These are phyloP conservation scores for Copidosoma aretas DNA, from an alignment of 2,888 invertebrate genomes.

Conservation along the genomic window DNA sequence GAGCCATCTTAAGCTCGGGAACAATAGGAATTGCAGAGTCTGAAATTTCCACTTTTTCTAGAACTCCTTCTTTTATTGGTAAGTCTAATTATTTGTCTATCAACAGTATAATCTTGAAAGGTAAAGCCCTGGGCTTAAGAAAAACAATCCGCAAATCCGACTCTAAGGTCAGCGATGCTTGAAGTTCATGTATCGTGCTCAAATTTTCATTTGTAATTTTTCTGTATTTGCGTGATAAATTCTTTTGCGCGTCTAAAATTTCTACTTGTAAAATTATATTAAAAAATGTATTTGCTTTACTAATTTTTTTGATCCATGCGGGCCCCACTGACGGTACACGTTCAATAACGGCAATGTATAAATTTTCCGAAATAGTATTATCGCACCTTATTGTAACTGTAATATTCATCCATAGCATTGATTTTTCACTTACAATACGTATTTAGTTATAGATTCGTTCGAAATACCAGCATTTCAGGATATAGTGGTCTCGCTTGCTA, in stretches of 20 bases:
- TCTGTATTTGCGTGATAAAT: not conserved
- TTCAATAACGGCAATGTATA: not conserved
- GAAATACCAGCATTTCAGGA: too few species aligned
- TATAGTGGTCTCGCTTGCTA: not conserved
- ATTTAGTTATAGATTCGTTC: not conserved
- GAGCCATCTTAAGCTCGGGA: constrained; percentile 46
- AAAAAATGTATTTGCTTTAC: not conserved
- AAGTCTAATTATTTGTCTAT: constrained; percentile 30
- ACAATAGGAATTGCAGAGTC: constrained; percentile 53
- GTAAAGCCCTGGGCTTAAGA: constrained; percentile 41
- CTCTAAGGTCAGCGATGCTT: constrained; percentile 38
- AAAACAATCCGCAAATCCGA: constrained; percentile 32
- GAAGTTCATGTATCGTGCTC: constrained; percentile 25
- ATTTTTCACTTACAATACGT: not conserved
- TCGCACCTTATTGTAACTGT: not conserved
- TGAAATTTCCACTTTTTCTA: constrained; percentile 42
- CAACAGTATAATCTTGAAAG: constrained; percentile 33
- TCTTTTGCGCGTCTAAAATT: too few species aligned
- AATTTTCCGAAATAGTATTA: not conserved
- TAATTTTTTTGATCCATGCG: not conserved
- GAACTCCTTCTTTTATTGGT: constrained; percentile 39
- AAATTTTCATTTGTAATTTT: constrained; percentile 17
- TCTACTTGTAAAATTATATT: not conserved
- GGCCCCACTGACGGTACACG: not conserved
- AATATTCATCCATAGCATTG: not conserved